phyloP scores from a whole-genome alignment of 2,797 vertebrate species.

The Myotis planiceps region DNA sequence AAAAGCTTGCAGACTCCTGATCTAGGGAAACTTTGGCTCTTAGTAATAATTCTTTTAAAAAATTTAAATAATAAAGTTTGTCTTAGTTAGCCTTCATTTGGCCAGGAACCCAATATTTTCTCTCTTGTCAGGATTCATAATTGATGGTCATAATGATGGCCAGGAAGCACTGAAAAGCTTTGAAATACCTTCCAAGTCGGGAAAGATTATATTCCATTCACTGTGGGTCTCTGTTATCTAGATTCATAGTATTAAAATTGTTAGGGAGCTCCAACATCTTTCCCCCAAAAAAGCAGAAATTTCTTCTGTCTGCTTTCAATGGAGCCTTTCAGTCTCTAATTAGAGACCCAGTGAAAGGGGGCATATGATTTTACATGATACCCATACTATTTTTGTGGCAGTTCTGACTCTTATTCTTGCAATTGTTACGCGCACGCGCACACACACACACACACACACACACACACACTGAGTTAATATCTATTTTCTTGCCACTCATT shows the following conservation, averaged over 20 bases:
- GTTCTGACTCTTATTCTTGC: neutral
- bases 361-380: fast-evolving
- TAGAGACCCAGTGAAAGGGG: neutral
- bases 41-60: neutral
- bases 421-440: neutral
- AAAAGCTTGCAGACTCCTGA: neutral
- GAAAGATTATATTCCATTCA: slow-evolving; percentile 16
- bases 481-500: slow-evolving; percentile 7
- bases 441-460: too few relatives aligned
- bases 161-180: neutral
- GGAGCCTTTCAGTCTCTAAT: neutral
- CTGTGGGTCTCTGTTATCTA: neutral
- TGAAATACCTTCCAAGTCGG: slow-evolving; percentile 2
- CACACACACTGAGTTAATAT: neutral
- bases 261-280: neutral
- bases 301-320: neutral
- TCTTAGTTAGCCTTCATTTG: neutral
- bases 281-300: neutral
- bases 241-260: neutral
- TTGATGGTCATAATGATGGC: neutral
- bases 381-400: neutral
- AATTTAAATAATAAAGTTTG: neutral
- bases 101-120: neutral
- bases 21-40: neutral
- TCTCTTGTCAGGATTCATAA: neutral